These are phyloP conservation scores for Limosa lapponica DNA, from an alignment of 2,797 vertebrate genomes.

Conservation along the genomic window DNA sequence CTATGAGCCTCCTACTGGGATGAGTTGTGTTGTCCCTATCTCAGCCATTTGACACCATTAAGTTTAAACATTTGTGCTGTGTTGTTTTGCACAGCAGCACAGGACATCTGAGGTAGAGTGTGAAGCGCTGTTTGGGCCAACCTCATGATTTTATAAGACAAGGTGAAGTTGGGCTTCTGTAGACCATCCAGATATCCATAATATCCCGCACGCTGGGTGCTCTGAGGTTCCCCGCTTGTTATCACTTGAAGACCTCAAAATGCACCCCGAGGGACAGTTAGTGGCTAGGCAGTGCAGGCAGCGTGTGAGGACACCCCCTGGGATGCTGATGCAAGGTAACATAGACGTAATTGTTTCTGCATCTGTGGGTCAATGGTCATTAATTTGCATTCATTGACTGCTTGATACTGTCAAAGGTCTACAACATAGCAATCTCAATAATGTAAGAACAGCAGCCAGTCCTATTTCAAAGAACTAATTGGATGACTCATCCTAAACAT, in stretches of 20 bases:
- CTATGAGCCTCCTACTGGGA: not conserved
- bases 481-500: slow-evolving; percentile 71
- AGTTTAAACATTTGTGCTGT: not conserved
- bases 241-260: not conserved
- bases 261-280: not conserved
- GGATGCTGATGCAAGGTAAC: not conserved
- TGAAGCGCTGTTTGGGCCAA: not conserved
- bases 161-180: not conserved
- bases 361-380: slow-evolving; percentile 6
- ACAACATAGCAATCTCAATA: slow-evolving; percentile 8
- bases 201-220: not conserved
- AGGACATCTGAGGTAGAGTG: not conserved
- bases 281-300: not conserved
- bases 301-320: not conserved
- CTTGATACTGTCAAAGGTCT: slow-evolving; percentile 50
- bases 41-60: not conserved
- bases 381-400: slow-evolving; percentile 41
- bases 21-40: not conserved
- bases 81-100: not conserved
- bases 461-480: slow-evolving; percentile 74
- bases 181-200: not conserved
- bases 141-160: not conserved
- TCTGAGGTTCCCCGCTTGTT: not conserved
- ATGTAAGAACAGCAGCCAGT: slow-evolving; percentile 45
- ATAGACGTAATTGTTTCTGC: slow-evolving; percentile 7